Conservation (phyloP, 2,113 vertebrate species). For the Hippolais icterina region DNA sequence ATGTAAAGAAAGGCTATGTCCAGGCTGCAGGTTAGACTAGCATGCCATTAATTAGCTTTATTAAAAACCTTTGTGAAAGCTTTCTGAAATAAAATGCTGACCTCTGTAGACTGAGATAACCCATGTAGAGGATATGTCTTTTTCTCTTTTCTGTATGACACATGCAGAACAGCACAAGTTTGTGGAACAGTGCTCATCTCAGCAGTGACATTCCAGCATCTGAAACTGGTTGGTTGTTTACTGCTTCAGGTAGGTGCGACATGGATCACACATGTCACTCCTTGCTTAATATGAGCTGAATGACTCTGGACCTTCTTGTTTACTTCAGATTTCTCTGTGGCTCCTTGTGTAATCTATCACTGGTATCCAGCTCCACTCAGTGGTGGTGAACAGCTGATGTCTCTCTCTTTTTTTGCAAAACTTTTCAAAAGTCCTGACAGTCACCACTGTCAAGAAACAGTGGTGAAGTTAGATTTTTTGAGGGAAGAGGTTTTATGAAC, state of each 20-base stretch:
- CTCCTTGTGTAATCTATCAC: background rate
- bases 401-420: background rate
- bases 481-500: background rate
- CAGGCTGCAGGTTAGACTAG: background rate
- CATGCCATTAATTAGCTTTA: background rate
- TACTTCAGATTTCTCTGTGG: background rate
- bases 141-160: rapidly evolving
- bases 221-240: background rate
- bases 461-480: background rate
- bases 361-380: background rate
- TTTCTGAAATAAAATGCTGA: background rate
- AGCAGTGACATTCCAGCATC: background rate
- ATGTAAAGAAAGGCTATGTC: background rate
- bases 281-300: background rate
- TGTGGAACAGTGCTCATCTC: background rate
- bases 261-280: rapidly evolving
- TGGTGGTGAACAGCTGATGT: rapidly evolving
- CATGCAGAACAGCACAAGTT: background rate
- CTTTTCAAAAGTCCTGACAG: background rate
- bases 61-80: background rate
- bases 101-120: background rate
- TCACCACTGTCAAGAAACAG: background rate
- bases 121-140: background rate
- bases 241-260: background rate
- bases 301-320: background rate